These are phyloP conservation scores for Oxyura jamaicensis DNA, from an alignment of 2,113 vertebrate genomes.

Conservation along the genomic window DNA sequence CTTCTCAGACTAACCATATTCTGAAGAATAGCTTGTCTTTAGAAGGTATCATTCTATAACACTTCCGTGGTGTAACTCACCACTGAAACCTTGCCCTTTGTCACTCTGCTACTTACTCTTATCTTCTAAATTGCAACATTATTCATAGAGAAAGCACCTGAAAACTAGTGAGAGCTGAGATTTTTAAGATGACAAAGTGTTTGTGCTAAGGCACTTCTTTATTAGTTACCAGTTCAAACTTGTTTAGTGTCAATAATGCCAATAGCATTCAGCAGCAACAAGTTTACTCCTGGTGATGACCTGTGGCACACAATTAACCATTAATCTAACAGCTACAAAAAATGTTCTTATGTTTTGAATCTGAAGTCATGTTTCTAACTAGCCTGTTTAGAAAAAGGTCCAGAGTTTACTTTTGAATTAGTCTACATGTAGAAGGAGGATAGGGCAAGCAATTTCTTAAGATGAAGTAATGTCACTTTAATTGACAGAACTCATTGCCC, in stretches of 20 bases:
- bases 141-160: not conserved
- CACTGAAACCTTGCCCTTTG: accelerated
- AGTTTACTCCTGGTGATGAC: not conserved
- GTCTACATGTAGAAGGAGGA: not conserved
- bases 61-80: not conserved
- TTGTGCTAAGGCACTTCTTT: not conserved
- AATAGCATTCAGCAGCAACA: accelerated
- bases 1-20: not conserved
- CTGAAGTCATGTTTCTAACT: not conserved
- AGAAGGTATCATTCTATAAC: not conserved
- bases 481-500: not conserved
- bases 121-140: not conserved
- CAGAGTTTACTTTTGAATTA: not conserved
- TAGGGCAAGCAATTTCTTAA: not conserved
- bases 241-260: not conserved
- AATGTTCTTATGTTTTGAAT: not conserved
- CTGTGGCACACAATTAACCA: not conserved
- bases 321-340: not conserved
- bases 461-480: not conserved
- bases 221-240: not conserved
- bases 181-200: not conserved
- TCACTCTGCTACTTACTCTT: not conserved
- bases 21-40: not conserved
- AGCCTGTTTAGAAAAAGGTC: not conserved
- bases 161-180: not conserved